Conservation (phyloP, 2,113 vertebrate species). For the Saguinus imperator region DNA sequence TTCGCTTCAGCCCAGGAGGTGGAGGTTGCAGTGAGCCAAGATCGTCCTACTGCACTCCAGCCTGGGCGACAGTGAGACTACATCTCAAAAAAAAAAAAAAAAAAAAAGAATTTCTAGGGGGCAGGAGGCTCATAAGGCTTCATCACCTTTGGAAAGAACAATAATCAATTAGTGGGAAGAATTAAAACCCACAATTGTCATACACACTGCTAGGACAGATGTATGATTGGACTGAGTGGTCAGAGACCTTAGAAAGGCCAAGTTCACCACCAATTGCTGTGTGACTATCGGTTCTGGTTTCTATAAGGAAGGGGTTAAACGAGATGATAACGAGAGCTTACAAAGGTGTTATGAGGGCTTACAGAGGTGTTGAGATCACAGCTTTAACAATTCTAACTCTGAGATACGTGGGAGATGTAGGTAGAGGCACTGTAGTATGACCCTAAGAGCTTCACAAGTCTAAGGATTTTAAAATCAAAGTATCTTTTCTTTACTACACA, state of each 20-base stretch:
- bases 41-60: too few relatives aligned
- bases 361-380: not conserved
- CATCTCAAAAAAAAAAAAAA: too few relatives aligned
- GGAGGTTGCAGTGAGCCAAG: too few relatives aligned
- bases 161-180: not conserved
- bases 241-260: not conserved
- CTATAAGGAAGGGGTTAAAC: not conserved
- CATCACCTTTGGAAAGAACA: not conserved
- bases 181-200: not conserved
- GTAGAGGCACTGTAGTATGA: fast-evolving
- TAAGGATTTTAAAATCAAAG: not conserved
- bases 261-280: not conserved
- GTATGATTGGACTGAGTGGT: not conserved
- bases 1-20: too few relatives aligned
- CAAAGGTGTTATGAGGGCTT: not conserved
- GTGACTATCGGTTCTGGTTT: not conserved
- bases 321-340: not conserved
- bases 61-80: too few relatives aligned
- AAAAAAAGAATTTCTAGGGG: not conserved
- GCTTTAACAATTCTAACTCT: not conserved
- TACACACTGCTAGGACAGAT: not conserved
- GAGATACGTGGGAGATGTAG: not conserved
- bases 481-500: slow-evolving; percentile 53
- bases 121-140: not conserved
- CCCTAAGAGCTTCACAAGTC: not conserved